phyloP scores from a whole-genome alignment of 2,113 vertebrate genomes.

The Corvus hawaiiensis region DNA sequence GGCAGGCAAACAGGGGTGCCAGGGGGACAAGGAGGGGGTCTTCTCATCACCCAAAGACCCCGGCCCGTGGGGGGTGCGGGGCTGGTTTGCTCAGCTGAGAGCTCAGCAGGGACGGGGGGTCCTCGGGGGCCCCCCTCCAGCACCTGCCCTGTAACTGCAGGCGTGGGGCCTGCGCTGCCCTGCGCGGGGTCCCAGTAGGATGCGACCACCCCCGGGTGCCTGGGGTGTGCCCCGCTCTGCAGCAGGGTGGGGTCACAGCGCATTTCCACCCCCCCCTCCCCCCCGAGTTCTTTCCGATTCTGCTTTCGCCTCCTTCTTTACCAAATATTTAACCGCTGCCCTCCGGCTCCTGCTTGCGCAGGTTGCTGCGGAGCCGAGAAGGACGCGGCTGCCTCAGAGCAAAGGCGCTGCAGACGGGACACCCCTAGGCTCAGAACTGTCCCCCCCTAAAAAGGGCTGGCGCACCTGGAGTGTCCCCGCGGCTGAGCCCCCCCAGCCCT shows the following conservation, averaged over 20 bases:
- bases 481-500: neutral
- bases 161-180: neutral
- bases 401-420: neutral
- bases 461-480: neutral
- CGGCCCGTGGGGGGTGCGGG: accelerated
- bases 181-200: neutral
- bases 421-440: neutral
- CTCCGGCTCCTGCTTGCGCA: neutral
- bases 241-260: neutral
- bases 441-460: neutral
- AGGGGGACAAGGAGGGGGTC: too few relatives aligned
- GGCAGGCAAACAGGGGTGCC: neutral
- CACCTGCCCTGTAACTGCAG: neutral
- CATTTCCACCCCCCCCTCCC: too few relatives aligned
- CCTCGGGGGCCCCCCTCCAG: too few relatives aligned
- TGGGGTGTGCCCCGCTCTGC: neutral
- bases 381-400: neutral
- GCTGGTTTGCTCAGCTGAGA: neutral
- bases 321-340: conserved; percentile 16
- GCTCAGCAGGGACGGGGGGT: accelerated
- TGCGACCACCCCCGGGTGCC: accelerated
- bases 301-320: neutral
- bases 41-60: neutral
- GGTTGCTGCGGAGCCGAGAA: neutral
- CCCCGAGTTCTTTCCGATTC: neutral